Conservation (phyloP, 2,113 vertebrate genomes). For the Aegithalos caudatus region DNA sequence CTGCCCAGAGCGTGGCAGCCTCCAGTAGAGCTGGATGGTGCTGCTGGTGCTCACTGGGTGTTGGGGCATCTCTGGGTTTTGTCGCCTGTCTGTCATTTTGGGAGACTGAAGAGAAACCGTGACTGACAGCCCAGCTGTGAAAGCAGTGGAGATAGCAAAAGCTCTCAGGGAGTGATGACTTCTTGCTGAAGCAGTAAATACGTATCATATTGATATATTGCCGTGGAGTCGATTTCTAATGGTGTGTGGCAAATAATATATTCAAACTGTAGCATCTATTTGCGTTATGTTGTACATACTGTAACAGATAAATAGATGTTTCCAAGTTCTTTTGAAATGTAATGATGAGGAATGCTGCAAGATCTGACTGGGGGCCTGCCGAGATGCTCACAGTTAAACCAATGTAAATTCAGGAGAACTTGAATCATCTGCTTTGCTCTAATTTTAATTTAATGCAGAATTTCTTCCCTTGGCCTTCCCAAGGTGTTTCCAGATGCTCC, state of each 20-base stretch:
- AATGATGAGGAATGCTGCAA: slow-evolving; percentile 9
- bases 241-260: slow-evolving; percentile 44
- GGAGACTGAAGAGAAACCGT: not conserved
- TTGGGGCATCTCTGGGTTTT: not conserved
- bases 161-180: not conserved
- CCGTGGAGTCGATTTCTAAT: not conserved
- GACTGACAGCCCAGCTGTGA: not conserved
- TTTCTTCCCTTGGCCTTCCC: not conserved
- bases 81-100: not conserved
- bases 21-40: not conserved
- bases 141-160: not conserved
- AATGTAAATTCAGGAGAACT: not conserved
- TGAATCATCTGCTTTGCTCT: not conserved
- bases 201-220: not conserved
- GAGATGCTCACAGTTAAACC: not conserved
- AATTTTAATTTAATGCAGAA: not conserved
- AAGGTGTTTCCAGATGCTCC: not conserved
- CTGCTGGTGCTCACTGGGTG: not conserved
- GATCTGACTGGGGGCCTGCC: not conserved
- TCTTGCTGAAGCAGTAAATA: slow-evolving; percentile 32
- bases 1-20: not conserved
- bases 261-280: slow-evolving; percentile 14
- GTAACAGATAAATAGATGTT: slow-evolving; percentile 42
- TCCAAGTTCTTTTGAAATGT: not conserved
- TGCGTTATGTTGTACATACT: not conserved